Evolutionary conservation across 1,140 invertebrate species (phyloP).

Genomic region (Zaprionus gabonicus): DNA sequence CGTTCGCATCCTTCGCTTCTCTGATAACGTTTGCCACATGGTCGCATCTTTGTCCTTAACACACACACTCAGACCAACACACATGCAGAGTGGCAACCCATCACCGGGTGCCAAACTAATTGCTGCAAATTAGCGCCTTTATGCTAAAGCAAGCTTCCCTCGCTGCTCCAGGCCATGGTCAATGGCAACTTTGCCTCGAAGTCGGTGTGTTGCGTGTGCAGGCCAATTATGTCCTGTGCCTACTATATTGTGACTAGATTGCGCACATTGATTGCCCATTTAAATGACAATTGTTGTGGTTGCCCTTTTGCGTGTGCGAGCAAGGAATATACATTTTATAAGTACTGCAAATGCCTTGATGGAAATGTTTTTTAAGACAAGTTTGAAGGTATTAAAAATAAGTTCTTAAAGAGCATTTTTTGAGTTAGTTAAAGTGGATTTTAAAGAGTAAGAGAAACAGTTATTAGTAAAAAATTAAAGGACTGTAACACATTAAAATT

Average conservation of each 20-base stretch:
- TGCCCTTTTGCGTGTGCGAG: constrained; percentile 11
- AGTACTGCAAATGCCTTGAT: too few species aligned
- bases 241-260: constrained; percentile 40
- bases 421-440: neutral
- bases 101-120: constrained; percentile 63
- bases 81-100: constrained; percentile 2
- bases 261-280: constrained; percentile 15
- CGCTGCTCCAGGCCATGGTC: constrained; percentile 41
- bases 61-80: constrained; percentile 5
- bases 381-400: constrained; percentile 1
- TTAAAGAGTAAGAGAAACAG: too few species aligned
- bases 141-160: constrained; percentile 45
- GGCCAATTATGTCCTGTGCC: constrained; percentile 48
- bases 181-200: constrained; percentile 18
- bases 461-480: too few species aligned
- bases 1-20: neutral
- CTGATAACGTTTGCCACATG: neutral
- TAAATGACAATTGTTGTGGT: constrained; percentile 11
- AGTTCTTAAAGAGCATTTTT: neutral
- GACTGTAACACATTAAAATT: too few species aligned
- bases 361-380: neutral
- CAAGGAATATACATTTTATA: neutral
- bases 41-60: constrained; percentile 42
- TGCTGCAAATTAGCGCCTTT: constrained; percentile 81
- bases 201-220: constrained; percentile 47